Conservation (phyloP, 2,888 invertebrate species). For the Phragmatobia fuliginosa region DNA sequence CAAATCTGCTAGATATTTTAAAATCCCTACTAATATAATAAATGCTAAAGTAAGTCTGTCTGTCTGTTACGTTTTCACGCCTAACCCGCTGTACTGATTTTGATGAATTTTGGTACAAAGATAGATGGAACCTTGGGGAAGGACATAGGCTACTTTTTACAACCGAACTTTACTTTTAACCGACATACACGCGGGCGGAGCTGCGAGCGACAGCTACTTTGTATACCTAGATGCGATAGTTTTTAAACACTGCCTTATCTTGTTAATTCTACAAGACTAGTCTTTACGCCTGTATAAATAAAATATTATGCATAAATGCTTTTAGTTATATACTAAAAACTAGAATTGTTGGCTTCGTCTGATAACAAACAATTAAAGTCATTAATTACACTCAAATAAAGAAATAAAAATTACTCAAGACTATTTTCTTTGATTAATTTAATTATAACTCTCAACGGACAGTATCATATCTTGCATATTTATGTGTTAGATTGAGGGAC, state of each 20-base stretch:
- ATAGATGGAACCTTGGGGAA: too few species aligned
- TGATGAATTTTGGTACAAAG: too few species aligned
- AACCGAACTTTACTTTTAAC: too few species aligned
- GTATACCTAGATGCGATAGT: too few species aligned
- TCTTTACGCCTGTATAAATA: not conserved
- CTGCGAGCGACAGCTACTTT: too few species aligned
- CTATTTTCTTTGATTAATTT: slow-evolving; percentile 45
- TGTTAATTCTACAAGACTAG: not conserved
- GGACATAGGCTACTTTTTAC: too few species aligned
- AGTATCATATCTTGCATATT: slow-evolving; percentile 39
- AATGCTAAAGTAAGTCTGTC: too few species aligned
- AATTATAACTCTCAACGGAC: slow-evolving; percentile 44
- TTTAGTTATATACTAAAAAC: not conserved
- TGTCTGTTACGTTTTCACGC: too few species aligned
- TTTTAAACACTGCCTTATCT: not conserved
- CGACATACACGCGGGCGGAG: too few species aligned
- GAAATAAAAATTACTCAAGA: slow-evolving; percentile 41
- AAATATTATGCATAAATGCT: not conserved
- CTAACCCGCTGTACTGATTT: too few species aligned
- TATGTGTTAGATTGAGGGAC: slow-evolving; percentile 30
- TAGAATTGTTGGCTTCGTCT: not conserved
- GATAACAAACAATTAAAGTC: slow-evolving; percentile 21
- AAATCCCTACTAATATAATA: too few species aligned
- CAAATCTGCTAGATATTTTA: too few species aligned
- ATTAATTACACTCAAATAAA: slow-evolving; percentile 41